These are phyloP conservation scores for Oreochromis niloticus DNA, from an alignment of 2,113 vertebrate genomes.

Conservation along the genomic window DNA sequence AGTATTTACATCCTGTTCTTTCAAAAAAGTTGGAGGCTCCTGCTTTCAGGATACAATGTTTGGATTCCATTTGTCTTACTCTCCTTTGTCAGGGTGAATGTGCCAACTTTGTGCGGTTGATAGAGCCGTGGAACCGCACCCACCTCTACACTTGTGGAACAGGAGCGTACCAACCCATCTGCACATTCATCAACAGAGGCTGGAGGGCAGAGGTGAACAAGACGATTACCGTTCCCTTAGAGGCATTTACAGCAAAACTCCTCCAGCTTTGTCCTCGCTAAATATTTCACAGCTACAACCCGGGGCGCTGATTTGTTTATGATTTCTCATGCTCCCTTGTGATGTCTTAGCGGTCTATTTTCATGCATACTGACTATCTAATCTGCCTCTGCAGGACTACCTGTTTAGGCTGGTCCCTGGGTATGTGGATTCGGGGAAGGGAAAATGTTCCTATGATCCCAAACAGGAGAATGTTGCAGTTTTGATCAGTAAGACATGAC, in stretches of 20 bases:
- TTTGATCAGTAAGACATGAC: slow-evolving; percentile 71
- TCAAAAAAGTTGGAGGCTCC: background rate
- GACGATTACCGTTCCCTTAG: slow-evolving; percentile 2
- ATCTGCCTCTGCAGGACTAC: slow-evolving; percentile 73
- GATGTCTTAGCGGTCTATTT: slow-evolving; percentile 35
- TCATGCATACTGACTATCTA: slow-evolving; percentile 4
- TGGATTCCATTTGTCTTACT: slow-evolving; percentile 20
- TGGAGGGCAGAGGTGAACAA: slow-evolving; percentile 79
- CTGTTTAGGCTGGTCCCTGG: slow-evolving; percentile 79
- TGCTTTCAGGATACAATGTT: slow-evolving; percentile 13
- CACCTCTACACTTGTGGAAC: slow-evolving; percentile 83
- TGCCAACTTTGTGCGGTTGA: slow-evolving; percentile 76
- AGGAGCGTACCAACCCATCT: slow-evolving; percentile 81
- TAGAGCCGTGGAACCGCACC: slow-evolving; percentile 81
- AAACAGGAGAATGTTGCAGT: slow-evolving; percentile 76
- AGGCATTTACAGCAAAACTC: slow-evolving; percentile 1
- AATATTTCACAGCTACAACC: slow-evolving; percentile 63
- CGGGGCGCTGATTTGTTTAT: slow-evolving; percentile 62
- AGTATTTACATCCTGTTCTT: slow-evolving; percentile 26
- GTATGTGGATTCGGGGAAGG: slow-evolving; percentile 78
- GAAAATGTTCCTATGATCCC: slow-evolving; percentile 82
- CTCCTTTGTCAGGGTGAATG: slow-evolving; percentile 63
- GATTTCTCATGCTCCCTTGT: slow-evolving; percentile 30
- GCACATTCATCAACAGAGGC: slow-evolving; percentile 79
- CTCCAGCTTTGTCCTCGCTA: slow-evolving; percentile 29